Evolutionary conservation across 2,888 invertebrate genomes (phyloP).

Genomic region (Phytoseiulus persimilis): DNA sequence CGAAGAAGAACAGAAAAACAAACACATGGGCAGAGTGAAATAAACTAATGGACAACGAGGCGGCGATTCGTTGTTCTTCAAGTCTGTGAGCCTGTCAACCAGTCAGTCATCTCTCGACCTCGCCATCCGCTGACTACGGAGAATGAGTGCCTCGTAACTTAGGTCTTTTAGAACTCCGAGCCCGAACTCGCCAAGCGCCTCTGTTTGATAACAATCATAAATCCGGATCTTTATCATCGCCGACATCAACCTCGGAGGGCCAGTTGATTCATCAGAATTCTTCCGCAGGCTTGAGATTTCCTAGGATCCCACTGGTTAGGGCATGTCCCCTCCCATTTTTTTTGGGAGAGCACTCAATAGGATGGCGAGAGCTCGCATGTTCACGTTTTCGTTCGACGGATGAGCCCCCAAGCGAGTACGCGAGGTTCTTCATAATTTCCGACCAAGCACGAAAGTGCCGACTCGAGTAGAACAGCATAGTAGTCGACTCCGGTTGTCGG

Average conservation of each 20-base stretch:
- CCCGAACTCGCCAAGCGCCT: background rate
- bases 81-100: background rate
- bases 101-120: background rate
- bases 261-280: conserved; percentile 5
- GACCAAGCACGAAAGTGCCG: no score
- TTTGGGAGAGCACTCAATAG: background rate
- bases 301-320: background rate
- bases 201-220: conserved; percentile 5
- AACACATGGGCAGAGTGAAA: background rate
- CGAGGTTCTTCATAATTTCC: no score
- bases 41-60: background rate
- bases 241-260: background rate
- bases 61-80: background rate
- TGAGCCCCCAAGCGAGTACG: no score
- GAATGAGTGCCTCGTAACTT: background rate
- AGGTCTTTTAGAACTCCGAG: background rate
- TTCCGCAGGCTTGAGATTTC: background rate
- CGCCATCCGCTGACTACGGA: background rate
- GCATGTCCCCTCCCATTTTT: background rate
- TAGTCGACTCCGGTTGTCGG: no score
- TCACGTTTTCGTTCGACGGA: background rate
- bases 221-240: background rate
- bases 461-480: no score
- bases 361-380: background rate
- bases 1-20: no score